These are phyloP conservation scores for Hormaphis cornu DNA, from an alignment of 1,140 invertebrate species.

Conservation along the genomic window DNA sequence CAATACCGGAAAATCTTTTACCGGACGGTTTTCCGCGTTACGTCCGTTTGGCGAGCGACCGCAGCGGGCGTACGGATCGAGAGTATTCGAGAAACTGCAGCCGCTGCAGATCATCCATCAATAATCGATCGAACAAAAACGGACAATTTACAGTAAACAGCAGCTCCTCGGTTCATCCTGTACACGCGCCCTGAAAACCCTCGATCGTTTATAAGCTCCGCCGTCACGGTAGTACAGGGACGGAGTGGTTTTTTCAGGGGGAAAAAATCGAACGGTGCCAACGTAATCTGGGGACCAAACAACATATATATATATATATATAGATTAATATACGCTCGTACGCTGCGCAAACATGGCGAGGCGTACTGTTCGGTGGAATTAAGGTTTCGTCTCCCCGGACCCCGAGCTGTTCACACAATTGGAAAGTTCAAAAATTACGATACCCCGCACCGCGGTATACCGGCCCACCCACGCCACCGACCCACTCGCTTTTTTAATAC, in stretches of 20 bases:
- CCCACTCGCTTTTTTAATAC: not conserved
- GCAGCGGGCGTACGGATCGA: too few relatives aligned
- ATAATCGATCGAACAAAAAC: too few relatives aligned
- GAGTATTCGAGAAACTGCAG: too few relatives aligned
- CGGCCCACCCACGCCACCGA: not conserved
- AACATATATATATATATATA: not conserved
- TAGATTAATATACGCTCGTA: not conserved
- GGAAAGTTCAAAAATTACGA: conserved; percentile 10
- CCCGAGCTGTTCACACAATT: conserved; percentile 18
- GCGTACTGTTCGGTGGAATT: too few relatives aligned
- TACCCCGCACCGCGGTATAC: not conserved
- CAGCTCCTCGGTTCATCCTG: not conserved
- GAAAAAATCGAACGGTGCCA: not conserved
- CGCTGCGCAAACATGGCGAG: too few relatives aligned
- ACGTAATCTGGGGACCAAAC: conserved; percentile 28
- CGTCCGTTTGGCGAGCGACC: too few relatives aligned
- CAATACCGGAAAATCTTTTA: too few relatives aligned
- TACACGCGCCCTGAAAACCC: not conserved
- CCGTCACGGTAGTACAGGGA: not conserved
- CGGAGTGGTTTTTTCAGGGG: not conserved
- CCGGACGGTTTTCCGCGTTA: too few relatives aligned
- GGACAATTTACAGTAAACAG: too few relatives aligned
- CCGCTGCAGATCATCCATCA: too few relatives aligned
- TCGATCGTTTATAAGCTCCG: not conserved
- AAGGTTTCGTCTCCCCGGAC: not conserved